Percentiles rank a stretch among this genome's conserved stretches.
Conservation (phyloP, 2,113 vertebrate genomes). For the Oncorhynchus mykiss region DNA sequence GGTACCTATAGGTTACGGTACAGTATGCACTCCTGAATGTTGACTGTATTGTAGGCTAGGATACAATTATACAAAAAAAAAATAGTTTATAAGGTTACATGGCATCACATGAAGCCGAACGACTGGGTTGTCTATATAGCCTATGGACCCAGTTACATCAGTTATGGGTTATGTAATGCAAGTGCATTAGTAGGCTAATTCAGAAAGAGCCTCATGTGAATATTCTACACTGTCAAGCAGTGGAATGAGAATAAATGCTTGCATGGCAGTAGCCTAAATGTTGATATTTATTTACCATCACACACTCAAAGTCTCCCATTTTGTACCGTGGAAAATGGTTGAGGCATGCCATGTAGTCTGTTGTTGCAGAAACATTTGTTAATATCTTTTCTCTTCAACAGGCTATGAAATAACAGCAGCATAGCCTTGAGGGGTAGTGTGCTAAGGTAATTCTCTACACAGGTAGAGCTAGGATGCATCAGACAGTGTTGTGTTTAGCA, state of each 20-base stretch:
- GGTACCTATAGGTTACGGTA: too few relatives aligned
- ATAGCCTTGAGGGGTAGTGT: not conserved
- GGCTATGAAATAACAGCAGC: constrained; percentile 23
- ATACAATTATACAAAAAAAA: too few relatives aligned
- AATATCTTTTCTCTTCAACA: constrained; percentile 15
- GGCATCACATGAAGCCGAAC: too few relatives aligned
- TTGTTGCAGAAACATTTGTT: constrained; percentile 7
- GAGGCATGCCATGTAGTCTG: constrained; percentile 13
- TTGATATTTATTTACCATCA: constrained; percentile 52
- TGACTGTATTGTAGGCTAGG: too few relatives aligned
- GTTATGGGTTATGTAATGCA: too few relatives aligned
- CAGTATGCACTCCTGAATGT: too few relatives aligned
- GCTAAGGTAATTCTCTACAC: constrained; percentile 14
- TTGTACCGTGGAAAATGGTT: constrained; percentile 24
- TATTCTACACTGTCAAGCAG: not conserved
- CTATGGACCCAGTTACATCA: too few relatives aligned
- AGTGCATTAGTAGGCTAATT: not conserved
- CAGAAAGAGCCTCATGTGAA: not conserved
- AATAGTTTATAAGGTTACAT: too few relatives aligned
- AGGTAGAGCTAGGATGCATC: not conserved
- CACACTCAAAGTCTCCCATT: constrained; percentile 22
- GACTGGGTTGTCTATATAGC: too few relatives aligned
- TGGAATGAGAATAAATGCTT: constrained; percentile 29
- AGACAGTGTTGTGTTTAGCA: constrained; percentile 4
- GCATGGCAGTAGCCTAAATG: constrained; percentile 24